Evolutionary conservation across 2,113 vertebrate genomes (phyloP).

Genomic region (Ctenodactylus gundi): DNA sequence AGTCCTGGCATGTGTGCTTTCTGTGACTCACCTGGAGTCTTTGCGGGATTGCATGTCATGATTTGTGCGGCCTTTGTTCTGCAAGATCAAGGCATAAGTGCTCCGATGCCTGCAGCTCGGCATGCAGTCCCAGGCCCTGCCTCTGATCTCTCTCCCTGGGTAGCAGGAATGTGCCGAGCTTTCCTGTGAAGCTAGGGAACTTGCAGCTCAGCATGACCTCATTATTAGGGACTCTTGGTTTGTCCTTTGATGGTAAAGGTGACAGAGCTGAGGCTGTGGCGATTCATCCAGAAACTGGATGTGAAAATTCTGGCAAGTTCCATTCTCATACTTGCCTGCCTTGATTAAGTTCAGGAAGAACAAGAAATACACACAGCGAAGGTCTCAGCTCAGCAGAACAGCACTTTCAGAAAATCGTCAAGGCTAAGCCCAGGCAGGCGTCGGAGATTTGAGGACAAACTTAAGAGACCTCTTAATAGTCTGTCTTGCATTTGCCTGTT

Average conservation of each 20-base stretch:
- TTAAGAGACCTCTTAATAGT: background rate
- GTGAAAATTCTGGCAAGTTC: background rate
- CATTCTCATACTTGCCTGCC: background rate
- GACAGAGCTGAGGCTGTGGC: background rate
- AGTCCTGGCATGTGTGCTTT: background rate
- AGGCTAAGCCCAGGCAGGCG: background rate
- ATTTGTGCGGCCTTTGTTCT: background rate
- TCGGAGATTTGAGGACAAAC: background rate
- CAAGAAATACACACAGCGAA: background rate
- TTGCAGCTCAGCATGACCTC: conserved; percentile 46
- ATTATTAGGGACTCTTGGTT: conserved; percentile 19
- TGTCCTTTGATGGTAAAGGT: conserved; percentile 38
- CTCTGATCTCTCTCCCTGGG: conserved; percentile 49
- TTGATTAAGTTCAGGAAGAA: background rate
- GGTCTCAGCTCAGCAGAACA: background rate
- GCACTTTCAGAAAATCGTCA: background rate
- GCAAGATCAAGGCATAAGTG: background rate
- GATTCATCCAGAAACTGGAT: conserved; percentile 44
- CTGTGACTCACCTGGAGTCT: background rate
- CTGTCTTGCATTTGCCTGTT: background rate
- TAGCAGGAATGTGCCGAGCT: background rate
- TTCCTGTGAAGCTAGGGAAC: conserved; percentile 32
- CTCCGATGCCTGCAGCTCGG: background rate
- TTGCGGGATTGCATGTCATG: fast-evolving
- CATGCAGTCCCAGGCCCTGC: background rate